Conservation (phyloP, 2,888 invertebrate species). For the Periphyllus acericola region DNA sequence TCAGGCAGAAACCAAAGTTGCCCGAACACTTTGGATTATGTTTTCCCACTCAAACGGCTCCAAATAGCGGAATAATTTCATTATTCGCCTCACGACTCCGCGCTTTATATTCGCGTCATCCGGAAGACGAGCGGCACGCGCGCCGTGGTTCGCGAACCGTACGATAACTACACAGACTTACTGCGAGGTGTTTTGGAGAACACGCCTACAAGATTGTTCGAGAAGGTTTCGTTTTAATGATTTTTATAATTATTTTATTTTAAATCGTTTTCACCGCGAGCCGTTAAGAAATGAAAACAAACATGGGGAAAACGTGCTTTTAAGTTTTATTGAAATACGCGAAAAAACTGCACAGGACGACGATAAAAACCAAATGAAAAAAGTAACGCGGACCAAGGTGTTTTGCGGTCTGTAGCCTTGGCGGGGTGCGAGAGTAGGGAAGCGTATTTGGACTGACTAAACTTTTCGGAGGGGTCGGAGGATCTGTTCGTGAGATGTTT, state of each 20-base stretch:
- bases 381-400: background rate
- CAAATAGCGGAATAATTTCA: slow-evolving; percentile 14
- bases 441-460: background rate
- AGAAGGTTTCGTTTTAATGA: too few relatives aligned
- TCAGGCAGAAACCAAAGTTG: slow-evolving; percentile 11
- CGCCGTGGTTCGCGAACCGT: too few relatives aligned
- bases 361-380: background rate
- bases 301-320: too few relatives aligned
- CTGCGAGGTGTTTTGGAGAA: too few relatives aligned
- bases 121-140: background rate
- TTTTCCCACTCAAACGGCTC: background rate
- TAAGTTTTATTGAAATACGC: too few relatives aligned
- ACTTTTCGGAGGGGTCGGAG: background rate
- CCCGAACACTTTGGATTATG: background rate
- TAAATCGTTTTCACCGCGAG: too few relatives aligned
- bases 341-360: too few relatives aligned
- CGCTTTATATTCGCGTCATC: background rate
- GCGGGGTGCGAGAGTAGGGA: background rate
- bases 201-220: too few relatives aligned
- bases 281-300: too few relatives aligned
- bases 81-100: background rate
- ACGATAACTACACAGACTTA: too few relatives aligned
- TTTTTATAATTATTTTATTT: too few relatives aligned
- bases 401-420: background rate
- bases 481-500: background rate